Base-by-base conservation (phyloP, 2,113 vertebrate genomes). In the Oxygymnocypris stewartii region DNA sequence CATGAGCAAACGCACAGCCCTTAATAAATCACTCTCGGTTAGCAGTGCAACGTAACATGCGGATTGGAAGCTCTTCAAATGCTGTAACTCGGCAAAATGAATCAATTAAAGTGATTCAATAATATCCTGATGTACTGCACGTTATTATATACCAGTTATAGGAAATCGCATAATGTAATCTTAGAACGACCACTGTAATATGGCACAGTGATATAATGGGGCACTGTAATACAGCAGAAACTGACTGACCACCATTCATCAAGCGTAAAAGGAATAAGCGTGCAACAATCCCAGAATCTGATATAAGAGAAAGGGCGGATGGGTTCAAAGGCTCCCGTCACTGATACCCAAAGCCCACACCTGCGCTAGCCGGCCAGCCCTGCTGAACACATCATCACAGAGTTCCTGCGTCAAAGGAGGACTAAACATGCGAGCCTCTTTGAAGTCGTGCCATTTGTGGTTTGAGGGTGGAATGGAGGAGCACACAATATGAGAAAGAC, bases 381-480 rank as follows among this genome's bases (percentile, higher is more conserved):
- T 86, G 84, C 85, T 90, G 86, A 73, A 85, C 86, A 88, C 86
- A 89, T 87, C 86, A 88, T 82, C 79, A 90, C 84, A 79, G 86
- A 84, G 91, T 28, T 20, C 84, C 85, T 2, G 89, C 91, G 90
- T 90, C 93, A 92, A 92, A 92, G 90, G 89, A 88, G 90, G 90
- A 92, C 91, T 92, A 94, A 93, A 87, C 84, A 92, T 88, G 54
- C n/a, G 4, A 77, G 90, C 11, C 86, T 3, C 88, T 94, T 94
- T 95, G 93, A 94, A 91, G 93, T 94, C 16, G 16, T 40, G 37
- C 85, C 85, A 82, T 90, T 71, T 90, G 92, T 91, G 91, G 91
- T 92, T 91, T 90, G 23, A 86, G 85, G 54, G 83, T 86, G 25
- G 84, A 89, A 87, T 77, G 79, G 88, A 88, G 73, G 73, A 84